phyloP scores from a whole-genome alignment of 2,113 vertebrate species.

The Colius striatus region DNA sequence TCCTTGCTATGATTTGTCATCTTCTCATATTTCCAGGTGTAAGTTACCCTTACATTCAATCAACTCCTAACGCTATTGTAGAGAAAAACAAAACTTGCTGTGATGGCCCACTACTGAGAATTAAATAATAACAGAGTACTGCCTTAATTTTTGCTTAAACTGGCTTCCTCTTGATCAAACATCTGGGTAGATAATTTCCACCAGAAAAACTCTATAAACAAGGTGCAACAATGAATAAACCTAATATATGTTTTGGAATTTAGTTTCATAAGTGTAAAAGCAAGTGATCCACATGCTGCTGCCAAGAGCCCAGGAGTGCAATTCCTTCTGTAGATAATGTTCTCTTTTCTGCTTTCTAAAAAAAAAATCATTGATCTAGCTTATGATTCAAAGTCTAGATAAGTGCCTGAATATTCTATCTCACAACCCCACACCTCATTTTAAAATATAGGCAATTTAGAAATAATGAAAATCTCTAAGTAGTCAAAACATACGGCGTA shows the following conservation, averaged over 20 bases:
- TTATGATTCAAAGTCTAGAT: constrained; percentile 54
- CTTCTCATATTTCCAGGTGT: not conserved
- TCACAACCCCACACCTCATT: constrained; percentile 43
- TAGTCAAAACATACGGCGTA: not conserved
- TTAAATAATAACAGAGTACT: constrained; percentile 71
- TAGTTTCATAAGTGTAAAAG: constrained; percentile 28
- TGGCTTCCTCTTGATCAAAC: constrained; percentile 62
- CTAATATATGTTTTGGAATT: constrained; percentile 20
- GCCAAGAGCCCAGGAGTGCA: constrained; percentile 10
- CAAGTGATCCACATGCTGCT: not conserved
- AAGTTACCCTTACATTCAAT: constrained; percentile 13
- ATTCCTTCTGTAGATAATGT: constrained; percentile 36
- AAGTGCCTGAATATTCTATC: constrained; percentile 24
- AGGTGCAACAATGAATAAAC: constrained; percentile 43
- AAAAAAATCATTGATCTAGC: constrained; percentile 7
- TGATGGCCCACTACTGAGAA: constrained; percentile 54
- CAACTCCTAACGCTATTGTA: not conserved
- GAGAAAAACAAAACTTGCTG: constrained; percentile 30
- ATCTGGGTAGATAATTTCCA: constrained; percentile 74
- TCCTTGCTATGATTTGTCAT: not conserved
- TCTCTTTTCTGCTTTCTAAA: constrained; percentile 10
- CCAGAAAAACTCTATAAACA: constrained; percentile 68
- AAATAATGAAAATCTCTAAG: constrained; percentile 40
- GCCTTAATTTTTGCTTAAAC: constrained; percentile 69
- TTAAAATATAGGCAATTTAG: constrained; percentile 50